Evolutionary conservation across 1,140 invertebrate species (phyloP).

Genomic region (Halesus radiatus): DNA sequence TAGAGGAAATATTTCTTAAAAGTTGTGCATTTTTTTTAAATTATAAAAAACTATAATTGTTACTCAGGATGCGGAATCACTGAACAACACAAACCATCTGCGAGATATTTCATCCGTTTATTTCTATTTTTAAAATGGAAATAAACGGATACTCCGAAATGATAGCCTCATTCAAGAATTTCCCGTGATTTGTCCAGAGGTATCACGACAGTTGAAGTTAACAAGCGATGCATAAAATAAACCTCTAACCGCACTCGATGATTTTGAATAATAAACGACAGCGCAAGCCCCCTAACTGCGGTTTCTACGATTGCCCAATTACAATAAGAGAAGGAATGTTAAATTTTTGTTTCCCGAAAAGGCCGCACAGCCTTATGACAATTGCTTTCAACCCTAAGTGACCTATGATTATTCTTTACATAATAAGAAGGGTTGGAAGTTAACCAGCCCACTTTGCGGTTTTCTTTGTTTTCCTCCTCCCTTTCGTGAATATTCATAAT

Average conservation of each 20-base stretch:
- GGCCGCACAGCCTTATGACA: conserved; percentile 42
- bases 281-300: conserved; percentile 21
- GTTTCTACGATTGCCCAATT: conserved; percentile 43
- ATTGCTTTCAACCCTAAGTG: conserved; percentile 45
- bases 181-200: no score
- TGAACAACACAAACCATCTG: no score
- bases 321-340: conserved; percentile 44
- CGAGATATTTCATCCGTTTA: no score
- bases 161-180: no score
- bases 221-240: conserved; percentile 31
- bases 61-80: no score
- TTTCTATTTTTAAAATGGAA: no score
- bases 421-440: conserved; percentile 51
- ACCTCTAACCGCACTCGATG: conserved; percentile 47
- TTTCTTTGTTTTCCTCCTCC: conserved; percentile 40
- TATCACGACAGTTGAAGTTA: background rate
- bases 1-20: no score
- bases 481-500: conserved; percentile 35
- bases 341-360: conserved; percentile 49
- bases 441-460: conserved; percentile 53
- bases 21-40: no score
- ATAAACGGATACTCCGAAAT: no score
- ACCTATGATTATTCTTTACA: conserved; percentile 52
- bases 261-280: conserved; percentile 33
- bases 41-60: no score